These are phyloP conservation scores for Rhabdomys dilectus DNA, from an alignment of 2,113 vertebrate species.

Conservation along the genomic window DNA sequence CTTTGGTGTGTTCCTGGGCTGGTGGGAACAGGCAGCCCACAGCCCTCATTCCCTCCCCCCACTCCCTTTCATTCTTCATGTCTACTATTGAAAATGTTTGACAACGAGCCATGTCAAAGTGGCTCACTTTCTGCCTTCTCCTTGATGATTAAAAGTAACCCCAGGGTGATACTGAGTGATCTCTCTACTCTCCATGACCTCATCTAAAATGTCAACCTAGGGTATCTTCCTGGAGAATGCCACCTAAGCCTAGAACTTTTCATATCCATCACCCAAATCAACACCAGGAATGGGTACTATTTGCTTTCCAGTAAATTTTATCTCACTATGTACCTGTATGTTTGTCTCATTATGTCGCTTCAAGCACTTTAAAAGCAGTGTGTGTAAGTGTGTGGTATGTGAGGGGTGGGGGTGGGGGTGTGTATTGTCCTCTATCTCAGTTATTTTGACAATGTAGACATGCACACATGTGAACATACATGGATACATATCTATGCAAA, in stretches of 20 bases:
- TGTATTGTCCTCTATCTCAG: not conserved
- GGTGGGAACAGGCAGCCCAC: not conserved
- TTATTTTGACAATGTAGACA: not conserved
- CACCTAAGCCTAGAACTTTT: not conserved
- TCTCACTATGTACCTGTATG: not conserved
- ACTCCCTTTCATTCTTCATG: accelerated
- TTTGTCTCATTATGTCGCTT: not conserved
- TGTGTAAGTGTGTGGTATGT: not conserved
- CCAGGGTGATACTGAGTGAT: not conserved
- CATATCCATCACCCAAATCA: accelerated
- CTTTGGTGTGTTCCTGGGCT: not conserved
- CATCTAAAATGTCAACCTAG: not conserved
- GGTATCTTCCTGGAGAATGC: not conserved
- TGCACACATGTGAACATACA: not conserved
- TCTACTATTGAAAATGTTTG: not conserved
- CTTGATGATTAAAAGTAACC: not conserved
- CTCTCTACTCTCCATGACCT: not conserved
- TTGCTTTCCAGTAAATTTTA: not conserved
- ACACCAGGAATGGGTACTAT: not conserved
- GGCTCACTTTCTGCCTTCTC: not conserved
- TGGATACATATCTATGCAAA: not conserved
- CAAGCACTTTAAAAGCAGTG: not conserved
- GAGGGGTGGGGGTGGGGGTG: not conserved
- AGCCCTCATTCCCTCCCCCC: not conserved
- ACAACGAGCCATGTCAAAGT: not conserved